Evolutionary conservation across 2,797 vertebrate species (phyloP), one percentile per base, ranked within the genome.

Genomic region (Glyptemys insculpta): DNA sequence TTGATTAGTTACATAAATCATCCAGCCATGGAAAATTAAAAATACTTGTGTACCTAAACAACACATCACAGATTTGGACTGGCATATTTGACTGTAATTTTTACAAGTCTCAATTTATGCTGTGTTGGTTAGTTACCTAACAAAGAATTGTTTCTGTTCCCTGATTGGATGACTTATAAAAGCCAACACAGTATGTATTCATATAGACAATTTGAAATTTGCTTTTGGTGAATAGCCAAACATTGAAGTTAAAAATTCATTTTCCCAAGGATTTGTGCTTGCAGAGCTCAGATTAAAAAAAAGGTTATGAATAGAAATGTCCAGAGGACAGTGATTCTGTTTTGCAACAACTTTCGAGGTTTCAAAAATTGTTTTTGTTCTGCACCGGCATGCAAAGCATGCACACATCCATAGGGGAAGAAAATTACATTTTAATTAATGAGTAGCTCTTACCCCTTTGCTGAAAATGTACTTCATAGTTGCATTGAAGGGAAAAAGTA

Each of bases 341-440:
- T 84, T n/a, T 95, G 62, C 79, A 89, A 94, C 93, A 94, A 52
- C 65, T 62, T 72, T 18, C 87, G 49, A 84, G 21, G 44, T 19
- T 80, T 96, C 83, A 83, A 93, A 78, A 82, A 16, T 37, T 16
- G 50, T 92, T 95, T 96, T 96, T 94, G 3, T 88, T 91, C 79
- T 8, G n/a, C 27, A 16, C 2, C 88, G 54, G 57, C 93, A 91
- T 88, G 12, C 25, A 78, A 29, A 47, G 44, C 27, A 78, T 78
- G 8, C 27, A 47, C 14, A 78, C 44, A 49, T 78, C 44, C 74
- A 78, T 4, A 47, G 7, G 29, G 27, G 41, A 25, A 29, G 37
- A 76, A 31, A 29, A 31, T 18, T 49, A 18, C 14, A 31, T 78
- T 78, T 78, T 29, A 76, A 78, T 78, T 49, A 49, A 47, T 31